Base-by-base conservation (phyloP, 2,113 vertebrate species). In the Noctilio leporinus region DNA sequence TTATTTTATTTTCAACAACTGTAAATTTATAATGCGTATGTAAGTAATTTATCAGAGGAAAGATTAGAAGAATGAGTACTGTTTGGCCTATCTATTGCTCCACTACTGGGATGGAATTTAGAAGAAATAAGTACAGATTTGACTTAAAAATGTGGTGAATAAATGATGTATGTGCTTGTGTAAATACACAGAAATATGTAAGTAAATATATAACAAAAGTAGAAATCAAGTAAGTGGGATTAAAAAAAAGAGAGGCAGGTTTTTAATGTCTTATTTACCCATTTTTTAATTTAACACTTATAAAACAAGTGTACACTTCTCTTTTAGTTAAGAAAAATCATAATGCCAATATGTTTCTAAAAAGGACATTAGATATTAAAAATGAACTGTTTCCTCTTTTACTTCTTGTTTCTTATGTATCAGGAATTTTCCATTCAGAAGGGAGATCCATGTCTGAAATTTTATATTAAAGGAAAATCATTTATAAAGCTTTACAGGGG, bases 401-500 rank as follows among this genome's bases (percentile, higher is more conserved):
- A 84, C 30, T 92, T 89, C 67, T 85, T 38, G 3, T 4, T 15
- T 45, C 67, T 85, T n/a, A 4, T 4, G 19, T 45, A 28, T 53
- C 69, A 91, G 40, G 38, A 84, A 83, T 91, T 96, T 93, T 86
- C 38, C 51, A 33, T 92, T 84, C 15, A 49, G 17, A 86, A 89
- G 7, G 62, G 40, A 89, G 38, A 89, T 9, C 6, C 10, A 47
- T 47, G 28, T 10, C 35, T 84, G 20, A 96, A 87, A 77, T 17
- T 83, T 91, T 96, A 83, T 45, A 30, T 65, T 53, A 80, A 88
- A 93, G 49, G 26, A 76, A 90, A 93, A 93, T 24, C 35, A 88
- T 8, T 90, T 38, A 24, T 59, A 97, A 97, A 90, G 17, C 17
- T 85, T 86, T 17, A 19, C 22, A 95, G 87, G 95, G 9, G 17